Base-by-base conservation (phyloP, 2,113 vertebrate genomes). In the Vimba vimba region DNA sequence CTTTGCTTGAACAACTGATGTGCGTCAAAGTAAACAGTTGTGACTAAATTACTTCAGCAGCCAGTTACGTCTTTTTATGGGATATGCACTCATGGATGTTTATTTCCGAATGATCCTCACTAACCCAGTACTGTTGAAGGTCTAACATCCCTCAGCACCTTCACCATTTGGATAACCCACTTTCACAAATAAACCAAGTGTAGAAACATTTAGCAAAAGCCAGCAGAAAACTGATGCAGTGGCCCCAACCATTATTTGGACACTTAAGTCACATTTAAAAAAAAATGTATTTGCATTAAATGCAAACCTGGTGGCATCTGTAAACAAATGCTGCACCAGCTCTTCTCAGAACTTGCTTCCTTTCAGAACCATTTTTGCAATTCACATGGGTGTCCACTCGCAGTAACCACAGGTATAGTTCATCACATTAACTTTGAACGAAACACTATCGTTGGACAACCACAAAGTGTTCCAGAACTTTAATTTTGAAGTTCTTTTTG, bases 161-260 rank as follows among this genome's bases (percentile, higher is more conserved):
- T 25, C 73, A 27, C 73, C n/a, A 27, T 76, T 17, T 55, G 75
- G 75, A 77, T 77, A 5, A 55, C 75, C 50, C 30, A 33, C 27
- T 21, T 77, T 76, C 30, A 69, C 10, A 23, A 21, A 77, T 47
- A 55, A 77, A 30, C 17, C 74, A 77, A 23, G 75, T 77, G 19
- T 55, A 77, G 15, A 33, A 77, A 2, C 17, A 57, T 57, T 23
- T 4, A 39, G 33, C 9, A 39, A 55, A 30, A 19, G 25, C 75
- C 3, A 30, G 3, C 74, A 33, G 27, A 39, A 3, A 25, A 50
- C 68, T 23, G 19, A 21, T 57, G 13, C 12, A 21, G 11, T 79
- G 21, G 55, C 52, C 19, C 11, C 33, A 39, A 12, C 30, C 21
- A 39, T 23, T 79, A 39, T 79, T 79, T 60, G 3, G 77, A 78